Base-by-base conservation (phyloP, 2,888 invertebrate genomes). In the Calameuta pallipes region DNA sequence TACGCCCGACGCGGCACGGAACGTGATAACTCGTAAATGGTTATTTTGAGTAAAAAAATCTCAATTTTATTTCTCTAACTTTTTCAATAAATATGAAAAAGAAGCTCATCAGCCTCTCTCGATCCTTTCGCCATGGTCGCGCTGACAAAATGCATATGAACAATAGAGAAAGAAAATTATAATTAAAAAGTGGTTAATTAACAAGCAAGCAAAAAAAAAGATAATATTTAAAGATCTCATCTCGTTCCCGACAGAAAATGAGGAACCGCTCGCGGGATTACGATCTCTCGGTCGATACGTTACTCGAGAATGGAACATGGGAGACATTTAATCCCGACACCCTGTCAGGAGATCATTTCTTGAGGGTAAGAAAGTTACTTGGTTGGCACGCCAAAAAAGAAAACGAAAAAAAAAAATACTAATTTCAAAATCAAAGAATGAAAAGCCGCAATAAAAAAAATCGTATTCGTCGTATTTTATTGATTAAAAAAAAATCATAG, bases 301-400 rank as follows among this genome's bases (percentile, higher is more conserved):
- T 93, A 87, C 91, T 93, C 88, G 94, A 94, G 88, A 94, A 93
- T 89, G 94, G 93, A 87, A 92, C 93, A 87, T 94, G 94, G 94
- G 94, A 94, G 91, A 92, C 92, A 88, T 94, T 93, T 92, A 92
- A 92, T 89, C 92, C 93, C 87, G 92, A 92, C 88, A 93, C 93
- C 90, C 92, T 93, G 87, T 91, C 92, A 87, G 94, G 93, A 88
- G 93, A 94, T 89, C 92, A 92, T 88, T 92, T 94, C 86, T 93
- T 94, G 90, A 93, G 94, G 93, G 94, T 94, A 93, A 93, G 94
- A 87, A 83, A 78, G 71, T 74, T 79, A 15, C 6, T 15, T 56
- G 56, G 56, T 56, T 80, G 81, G 84, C 85, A 83, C 83, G 80
- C 0, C 56, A 23, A 56, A 56, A 23, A 15, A 15, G 1, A 41